Evolutionary conservation across 2,888 invertebrate species (phyloP), one percentile per base, ranked within the genome.

Genomic region (Drosophila neotestacea): DNA sequence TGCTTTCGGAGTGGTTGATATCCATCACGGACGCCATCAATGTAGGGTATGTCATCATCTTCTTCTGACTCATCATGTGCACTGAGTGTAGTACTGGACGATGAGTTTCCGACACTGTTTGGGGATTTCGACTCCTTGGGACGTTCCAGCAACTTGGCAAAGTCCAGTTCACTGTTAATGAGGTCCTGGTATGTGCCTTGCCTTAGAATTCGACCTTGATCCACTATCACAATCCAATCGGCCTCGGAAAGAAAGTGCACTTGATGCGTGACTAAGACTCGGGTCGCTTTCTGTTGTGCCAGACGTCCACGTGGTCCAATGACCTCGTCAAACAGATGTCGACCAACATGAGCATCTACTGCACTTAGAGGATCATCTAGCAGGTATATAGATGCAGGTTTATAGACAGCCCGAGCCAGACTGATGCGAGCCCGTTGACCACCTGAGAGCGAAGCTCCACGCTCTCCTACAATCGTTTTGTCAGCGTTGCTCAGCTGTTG

Each of bases 361-460:
- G 96, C 96, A 67, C 96, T 95, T 2, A 97, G 91, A 0, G 97
- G 96, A 92, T 97, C 97, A 90, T 97, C 97, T 32, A 97, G 92
- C 5, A 97, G 92, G 89, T 96, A 97, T 69, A 97, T 94, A 85
- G 96, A 95, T 0, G 96, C 95, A 27, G 95, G 93, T 73, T 94
- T 94, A 81, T 96, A 96, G n/a, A 96, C 93, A 0, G 96, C 95
- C 79, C 96, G 93, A 0, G 95, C 95, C 71, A 96, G 92, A 85
- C 95, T 95, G 2, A 96, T 94, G 65, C 96, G 93, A 1, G 96
- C 96, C 73, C 95, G 94, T 92, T 96, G 96, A 3, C 96, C 96
- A 5, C 96, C 96, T 66, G 95, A 96, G n/a, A 96, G 90, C 6
- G 94, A 94, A 1, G 95, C 94, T 10, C 96, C 96, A 62, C 95